Base-by-base conservation (phyloP, 2,888 invertebrate genomes). In the Agrypnus murinus region DNA sequence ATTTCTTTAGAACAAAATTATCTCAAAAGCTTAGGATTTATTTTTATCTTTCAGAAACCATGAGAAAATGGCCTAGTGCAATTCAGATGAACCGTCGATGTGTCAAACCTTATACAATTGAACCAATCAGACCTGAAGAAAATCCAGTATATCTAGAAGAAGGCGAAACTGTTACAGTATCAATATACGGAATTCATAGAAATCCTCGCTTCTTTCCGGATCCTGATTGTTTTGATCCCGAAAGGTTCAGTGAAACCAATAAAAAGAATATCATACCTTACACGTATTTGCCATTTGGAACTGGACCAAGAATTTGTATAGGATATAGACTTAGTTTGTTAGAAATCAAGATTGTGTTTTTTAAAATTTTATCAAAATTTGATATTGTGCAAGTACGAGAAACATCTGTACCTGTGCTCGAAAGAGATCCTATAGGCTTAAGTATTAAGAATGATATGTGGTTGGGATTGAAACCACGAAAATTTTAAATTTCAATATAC, bases 221-320 rank as follows among this genome's bases (percentile, higher is more conserved):
- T n/a, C 40, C 40, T 9, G 40, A 40, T 40, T n/a, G 40, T n/a
- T 40, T 40, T n/a, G 40, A 40, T n/a, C 40, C 40, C 4, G 40
- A 8, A 40, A 40, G n/a, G n/a, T n/a, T n/a, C n/a, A n/a, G n/a
- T n/a, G n/a, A n/a, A n/a, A n/a, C n/a, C n/a, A n/a, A n/a, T 40
- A 40, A 40, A 40, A n/a, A 40, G 3, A n/a, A n/a, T n/a, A 40
- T 40, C 12, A 8, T n/a, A 7, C 40, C 40, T 40, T 40, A 40
- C n/a, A 4, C 40, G 3, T 40, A 40, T n/a, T 9, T 40, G 6
- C 40, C 40, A 4, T 40, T 40, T 40, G 40, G 40, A 4, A 4
- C 40, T 7, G 40, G 40, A 40, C 40, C 40, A 40, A 5, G 40
- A n/a, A 7, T 4, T 40, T 40, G 40, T 40, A 40, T 40, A 40